phyloP scores from a whole-genome alignment of 2,888 invertebrate genomes.

The Deilephila porcellus region DNA sequence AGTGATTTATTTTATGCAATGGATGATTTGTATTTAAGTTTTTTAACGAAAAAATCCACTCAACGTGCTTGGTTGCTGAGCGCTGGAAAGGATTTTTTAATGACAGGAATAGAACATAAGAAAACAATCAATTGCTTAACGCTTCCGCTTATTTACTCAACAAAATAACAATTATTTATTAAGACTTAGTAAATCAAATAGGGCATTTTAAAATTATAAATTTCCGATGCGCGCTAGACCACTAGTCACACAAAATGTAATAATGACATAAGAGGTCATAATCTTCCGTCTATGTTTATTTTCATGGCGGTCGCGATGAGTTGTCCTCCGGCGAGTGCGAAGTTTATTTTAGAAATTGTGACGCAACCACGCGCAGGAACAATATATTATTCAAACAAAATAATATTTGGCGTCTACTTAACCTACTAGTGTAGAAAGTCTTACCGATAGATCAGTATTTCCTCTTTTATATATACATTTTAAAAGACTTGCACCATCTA shows the following conservation, averaged over 20 bases:
- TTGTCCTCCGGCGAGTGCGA: not conserved
- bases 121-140: no score
- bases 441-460: not conserved
- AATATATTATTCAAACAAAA: constrained; percentile 20
- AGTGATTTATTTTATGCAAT: not conserved
- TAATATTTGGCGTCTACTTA: constrained; percentile 13
- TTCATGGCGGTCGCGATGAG: not conserved
- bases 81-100: no score
- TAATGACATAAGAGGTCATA: not conserved
- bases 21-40: not conserved
- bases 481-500: constrained; percentile 14
- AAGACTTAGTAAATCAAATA: no score
- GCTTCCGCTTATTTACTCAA: no score
- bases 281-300: constrained; percentile 1
- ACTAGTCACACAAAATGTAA: not conserved
- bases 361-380: not conserved
- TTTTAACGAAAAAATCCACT: not conserved
- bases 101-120: no score
- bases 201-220: no score
- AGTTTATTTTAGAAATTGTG: constrained; percentile 15
- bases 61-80: no score
- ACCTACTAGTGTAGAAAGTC: constrained; percentile 18
- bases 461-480: constrained; percentile 24
- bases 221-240: no score
- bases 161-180: no score